These are phyloP conservation scores for Pelagia noctiluca DNA, from an alignment of 30 jellyfish, hydroid and myxozoan species.

Conservation along the genomic window DNA sequence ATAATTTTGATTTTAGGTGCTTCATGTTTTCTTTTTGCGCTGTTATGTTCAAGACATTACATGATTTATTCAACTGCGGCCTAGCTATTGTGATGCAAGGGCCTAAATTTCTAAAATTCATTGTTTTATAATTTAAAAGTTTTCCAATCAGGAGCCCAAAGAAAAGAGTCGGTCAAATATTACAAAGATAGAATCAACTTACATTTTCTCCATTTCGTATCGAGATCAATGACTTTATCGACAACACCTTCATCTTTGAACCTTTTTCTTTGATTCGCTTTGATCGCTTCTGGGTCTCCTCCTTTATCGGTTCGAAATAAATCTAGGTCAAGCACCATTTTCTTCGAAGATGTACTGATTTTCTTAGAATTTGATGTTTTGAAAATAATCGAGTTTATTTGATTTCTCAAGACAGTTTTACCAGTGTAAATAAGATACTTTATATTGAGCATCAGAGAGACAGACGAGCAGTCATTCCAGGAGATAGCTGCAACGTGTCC, in stretches of 20 bases:
- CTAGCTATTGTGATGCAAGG: neutral
- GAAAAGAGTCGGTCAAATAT: no score
- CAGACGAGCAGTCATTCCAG: no score
- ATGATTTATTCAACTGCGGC: neutral
- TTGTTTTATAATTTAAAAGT: no score
- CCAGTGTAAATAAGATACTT: no score
- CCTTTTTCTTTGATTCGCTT: constrained; percentile 88
- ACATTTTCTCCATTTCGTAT: constrained; percentile 93
- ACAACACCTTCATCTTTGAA: constrained; percentile 86
- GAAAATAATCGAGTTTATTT: neutral
- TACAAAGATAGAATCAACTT: neutral
- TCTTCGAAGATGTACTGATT: constrained; percentile 27
- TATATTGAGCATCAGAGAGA: no score
- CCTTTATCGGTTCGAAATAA: constrained; percentile 93
- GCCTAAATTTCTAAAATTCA: neutral
- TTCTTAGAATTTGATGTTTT: neutral
- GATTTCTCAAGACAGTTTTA: constrained; percentile 22
- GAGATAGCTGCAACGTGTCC: no score
- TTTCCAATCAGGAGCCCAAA: no score
- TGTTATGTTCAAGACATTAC: neutral
- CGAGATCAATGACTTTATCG: constrained; percentile 85
- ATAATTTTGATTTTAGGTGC: neutral
- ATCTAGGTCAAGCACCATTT: constrained; percentile 92
- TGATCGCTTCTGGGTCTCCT: constrained; percentile 84
- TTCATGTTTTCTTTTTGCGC: neutral